Evolutionary conservation across 2,113 vertebrate genomes (phyloP), one percentile per base, ranked within the genome.

Genomic region (Columba janthina): DNA sequence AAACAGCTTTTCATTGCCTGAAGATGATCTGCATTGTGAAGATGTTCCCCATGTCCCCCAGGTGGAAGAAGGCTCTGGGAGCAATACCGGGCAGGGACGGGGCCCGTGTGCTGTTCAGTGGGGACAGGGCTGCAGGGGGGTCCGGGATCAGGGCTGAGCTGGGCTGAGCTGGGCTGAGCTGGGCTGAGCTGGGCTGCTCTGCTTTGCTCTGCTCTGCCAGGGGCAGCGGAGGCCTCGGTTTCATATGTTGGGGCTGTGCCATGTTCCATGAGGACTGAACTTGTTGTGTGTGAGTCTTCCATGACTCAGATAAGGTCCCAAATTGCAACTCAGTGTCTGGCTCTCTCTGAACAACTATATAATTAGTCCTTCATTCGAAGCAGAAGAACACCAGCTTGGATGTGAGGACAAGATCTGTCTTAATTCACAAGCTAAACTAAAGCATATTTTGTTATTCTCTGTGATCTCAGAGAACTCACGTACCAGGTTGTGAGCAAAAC

Each of bases 211-310:
- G 56, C 29, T 34, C 29, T 60, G 60, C 40, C 2, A 2, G 32
- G 24, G 32, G 44, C 32, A 17, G 21, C 3, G 24, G 29, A 15
- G 40, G 56, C 31, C 26, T 28, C 3, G 0, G 8, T 12, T 7
- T 42, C 17, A 5, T n/a, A 16, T 8, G 12, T 3, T 50, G 75
- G 46, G 64, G 40, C 40, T 34, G 57, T 15, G 46, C 53, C 0
- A 0, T 25, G 46, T 31, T 50, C 46, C 12, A 1, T 2, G 1
- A 44, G 89, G 34, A 25, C 1, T 22, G 34, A 61, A 32, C 9
- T 9, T 51, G 16, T 10, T 48, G n/a, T 0, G 0, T 22, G 21
- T 4, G 40, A 10, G 42, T 36, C 72, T 61, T 40, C 64, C 1
- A 0, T 48, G 54, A 40, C 54, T 57, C 67, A 58, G 26, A 15